A percentile compares a stretch with the other conserved stretches of the same genome.
These are phyloP conservation scores for Gorsachius goisagi DNA, from an alignment of 2,113 vertebrate genomes.

Conservation along the genomic window DNA sequence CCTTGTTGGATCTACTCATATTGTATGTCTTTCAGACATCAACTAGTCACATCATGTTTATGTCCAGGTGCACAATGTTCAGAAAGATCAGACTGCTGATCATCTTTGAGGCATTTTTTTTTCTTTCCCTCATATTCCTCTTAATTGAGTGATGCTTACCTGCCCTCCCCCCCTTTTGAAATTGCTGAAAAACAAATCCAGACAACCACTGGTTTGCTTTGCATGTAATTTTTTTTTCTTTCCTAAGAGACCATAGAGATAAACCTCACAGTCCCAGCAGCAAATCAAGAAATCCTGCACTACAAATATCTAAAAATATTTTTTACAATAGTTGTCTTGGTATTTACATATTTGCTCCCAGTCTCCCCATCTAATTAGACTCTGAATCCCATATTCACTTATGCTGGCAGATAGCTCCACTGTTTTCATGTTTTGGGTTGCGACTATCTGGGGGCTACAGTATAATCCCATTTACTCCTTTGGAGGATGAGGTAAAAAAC, in stretches of 20 bases:
- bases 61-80: background rate
- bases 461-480: background rate
- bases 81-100: background rate
- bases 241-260: background rate
- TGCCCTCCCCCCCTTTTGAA: background rate
- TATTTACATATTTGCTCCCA: conserved; percentile 58
- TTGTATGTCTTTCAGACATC: background rate
- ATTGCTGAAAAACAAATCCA: background rate
- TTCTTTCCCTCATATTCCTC: background rate
- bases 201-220: background rate
- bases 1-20: background rate
- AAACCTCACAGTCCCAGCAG: conserved; percentile 39
- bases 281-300: conserved; percentile 34
- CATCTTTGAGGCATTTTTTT: background rate
- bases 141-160: background rate
- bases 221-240: background rate
- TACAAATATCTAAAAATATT: conserved; percentile 24
- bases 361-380: conserved; percentile 51
- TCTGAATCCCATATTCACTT: background rate
- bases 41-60: background rate
- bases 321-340: background rate
- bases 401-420: background rate
- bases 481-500: background rate
- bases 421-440: background rate
- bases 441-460: background rate